Conservation (phyloP, 2,113 vertebrate genomes). For the Carettochelys insculpta region DNA sequence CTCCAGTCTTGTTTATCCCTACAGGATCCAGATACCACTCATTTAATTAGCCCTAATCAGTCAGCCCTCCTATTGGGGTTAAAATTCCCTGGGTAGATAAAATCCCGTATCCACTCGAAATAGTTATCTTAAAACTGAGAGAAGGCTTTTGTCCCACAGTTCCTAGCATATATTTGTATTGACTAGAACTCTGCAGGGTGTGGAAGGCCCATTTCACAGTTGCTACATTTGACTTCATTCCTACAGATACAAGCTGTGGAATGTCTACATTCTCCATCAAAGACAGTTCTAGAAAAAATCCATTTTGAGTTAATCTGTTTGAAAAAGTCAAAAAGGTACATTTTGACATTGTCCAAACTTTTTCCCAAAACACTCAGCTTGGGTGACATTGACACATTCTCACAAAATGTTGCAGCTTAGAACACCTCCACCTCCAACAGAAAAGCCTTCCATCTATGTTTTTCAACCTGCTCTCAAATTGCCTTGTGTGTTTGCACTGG, state of each 20-base stretch:
- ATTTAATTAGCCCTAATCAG: accelerated
- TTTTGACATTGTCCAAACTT: background rate
- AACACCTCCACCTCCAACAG: background rate
- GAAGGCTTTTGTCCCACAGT: background rate
- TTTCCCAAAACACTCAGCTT: background rate
- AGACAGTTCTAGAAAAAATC: background rate
- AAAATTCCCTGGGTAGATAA: background rate
- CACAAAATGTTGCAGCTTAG: background rate
- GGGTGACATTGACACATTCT: background rate
- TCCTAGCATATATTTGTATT: background rate
- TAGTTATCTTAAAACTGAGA: background rate
- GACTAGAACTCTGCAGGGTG: conserved; percentile 22
- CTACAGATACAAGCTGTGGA: background rate
- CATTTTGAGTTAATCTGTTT: background rate
- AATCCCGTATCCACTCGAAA: background rate
- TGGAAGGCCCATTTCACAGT: background rate
- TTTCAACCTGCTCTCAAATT: background rate
- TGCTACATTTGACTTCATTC: conserved; percentile 6
- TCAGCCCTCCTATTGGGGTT: background rate
- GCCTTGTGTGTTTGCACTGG: background rate
- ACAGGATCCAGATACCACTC: background rate
- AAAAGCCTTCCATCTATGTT: background rate
- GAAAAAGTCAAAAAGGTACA: background rate
- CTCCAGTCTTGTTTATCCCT: background rate
- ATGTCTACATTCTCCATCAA: background rate